Conservation (phyloP, 1,140 invertebrate species). For the Trypoxylus dichotomus region DNA sequence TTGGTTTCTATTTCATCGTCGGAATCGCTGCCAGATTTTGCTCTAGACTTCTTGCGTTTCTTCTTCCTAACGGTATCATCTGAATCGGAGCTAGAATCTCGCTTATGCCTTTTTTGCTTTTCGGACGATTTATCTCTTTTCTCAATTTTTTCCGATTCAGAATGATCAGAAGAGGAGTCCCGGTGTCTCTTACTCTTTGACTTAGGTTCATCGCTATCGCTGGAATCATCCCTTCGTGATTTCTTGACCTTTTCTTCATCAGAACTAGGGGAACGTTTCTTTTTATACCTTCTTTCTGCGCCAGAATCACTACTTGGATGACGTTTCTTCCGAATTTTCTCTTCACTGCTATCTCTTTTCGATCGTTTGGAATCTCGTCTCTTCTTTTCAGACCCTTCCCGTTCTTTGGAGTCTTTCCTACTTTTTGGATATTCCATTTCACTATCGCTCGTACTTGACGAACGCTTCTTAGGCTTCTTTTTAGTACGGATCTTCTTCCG, state of each 20-base stretch:
- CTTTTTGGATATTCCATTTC: conserved; percentile 46
- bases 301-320: conserved; percentile 52
- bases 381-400: conserved; percentile 36
- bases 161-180: conserved; percentile 50
- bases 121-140: conserved; percentile 38
- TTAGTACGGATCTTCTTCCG: conserved; percentile 54
- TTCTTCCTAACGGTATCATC: conserved; percentile 52
- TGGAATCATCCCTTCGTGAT: conserved; percentile 60
- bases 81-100: conserved; percentile 69
- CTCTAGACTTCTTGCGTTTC: conserved; percentile 46
- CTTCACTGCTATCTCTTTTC: conserved; percentile 55
- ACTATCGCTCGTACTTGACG: conserved; percentile 51
- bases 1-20: conserved; percentile 71
- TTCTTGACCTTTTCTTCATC: conserved; percentile 55
- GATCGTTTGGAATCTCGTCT: conserved; percentile 42
- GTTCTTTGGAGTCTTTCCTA: conserved; percentile 39
- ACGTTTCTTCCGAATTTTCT: conserved; percentile 54
- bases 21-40: conserved; percentile 53
- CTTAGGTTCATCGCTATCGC: conserved; percentile 57
- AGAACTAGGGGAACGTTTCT: conserved; percentile 41
- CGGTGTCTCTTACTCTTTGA: conserved; percentile 54
- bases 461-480: conserved; percentile 51
- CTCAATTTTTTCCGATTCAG: conserved; percentile 43
- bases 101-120: conserved; percentile 67
- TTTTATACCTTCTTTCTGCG: conserved; percentile 51